A percentile compares a stretch with the other conserved stretches of the same genome.
phyloP scores from a whole-genome alignment of 2,797 vertebrate genomes.

The Yasuhikotakia modesta region DNA sequence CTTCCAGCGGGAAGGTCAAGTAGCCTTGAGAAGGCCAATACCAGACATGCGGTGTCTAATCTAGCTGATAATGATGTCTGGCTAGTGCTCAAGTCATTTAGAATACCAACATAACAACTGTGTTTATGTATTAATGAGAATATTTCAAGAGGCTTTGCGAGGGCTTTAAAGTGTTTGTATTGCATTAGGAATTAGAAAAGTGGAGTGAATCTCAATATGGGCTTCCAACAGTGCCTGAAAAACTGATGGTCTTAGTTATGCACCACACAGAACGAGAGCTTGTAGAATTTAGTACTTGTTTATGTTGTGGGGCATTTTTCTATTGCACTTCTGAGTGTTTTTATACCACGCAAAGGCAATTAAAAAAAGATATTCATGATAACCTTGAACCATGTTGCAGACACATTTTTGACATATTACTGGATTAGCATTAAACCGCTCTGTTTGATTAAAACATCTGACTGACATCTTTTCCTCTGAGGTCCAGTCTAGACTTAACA shows the following conservation, averaged over 20 bases:
- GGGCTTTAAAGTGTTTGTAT: background rate
- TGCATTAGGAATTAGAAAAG: background rate
- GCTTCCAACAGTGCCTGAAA: background rate
- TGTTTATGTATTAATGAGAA: background rate
- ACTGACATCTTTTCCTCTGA: conserved; percentile 38
- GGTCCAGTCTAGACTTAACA: conserved; percentile 24
- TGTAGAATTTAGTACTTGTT: background rate
- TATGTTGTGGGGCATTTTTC: background rate
- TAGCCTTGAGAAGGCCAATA: conserved; percentile 33
- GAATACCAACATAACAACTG: background rate
- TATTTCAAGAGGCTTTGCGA: background rate
- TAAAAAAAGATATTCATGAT: background rate
- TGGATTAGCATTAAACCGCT: background rate
- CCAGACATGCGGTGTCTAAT: conserved; percentile 32
- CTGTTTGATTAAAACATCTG: background rate
- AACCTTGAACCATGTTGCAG: background rate
- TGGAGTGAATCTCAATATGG: background rate
- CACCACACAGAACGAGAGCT: background rate
- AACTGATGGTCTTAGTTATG: background rate
- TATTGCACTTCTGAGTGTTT: background rate
- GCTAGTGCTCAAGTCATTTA: conserved; percentile 37
- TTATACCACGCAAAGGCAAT: background rate
- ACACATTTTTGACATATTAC: conserved; percentile 11
- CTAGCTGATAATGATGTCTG: conserved; percentile 48
- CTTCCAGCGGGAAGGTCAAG: conserved; percentile 52